These are phyloP conservation scores for Drosophila paracracens DNA, from an alignment of 2,888 invertebrate species.

Conservation along the genomic window DNA sequence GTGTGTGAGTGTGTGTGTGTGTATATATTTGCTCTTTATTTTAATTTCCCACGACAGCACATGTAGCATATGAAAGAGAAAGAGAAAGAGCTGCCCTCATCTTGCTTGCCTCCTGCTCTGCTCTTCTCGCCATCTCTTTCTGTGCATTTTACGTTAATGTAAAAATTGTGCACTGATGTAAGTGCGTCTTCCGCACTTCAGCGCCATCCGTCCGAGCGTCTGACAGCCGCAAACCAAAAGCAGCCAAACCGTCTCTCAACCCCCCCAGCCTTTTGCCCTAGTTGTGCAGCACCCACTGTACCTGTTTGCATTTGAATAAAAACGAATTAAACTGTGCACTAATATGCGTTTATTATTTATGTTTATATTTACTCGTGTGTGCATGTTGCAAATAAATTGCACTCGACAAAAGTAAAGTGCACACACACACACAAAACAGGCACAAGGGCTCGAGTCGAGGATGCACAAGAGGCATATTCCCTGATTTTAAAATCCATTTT, in stretches of 20 bases:
- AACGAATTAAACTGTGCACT: constrained; percentile 76
- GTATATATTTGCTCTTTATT: constrained; percentile 62
- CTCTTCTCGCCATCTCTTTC: constrained; percentile 16
- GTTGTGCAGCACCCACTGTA: constrained; percentile 2
- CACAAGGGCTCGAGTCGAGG: not conserved
- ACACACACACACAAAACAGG: not conserved
- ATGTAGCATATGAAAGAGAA: constrained; percentile 39
- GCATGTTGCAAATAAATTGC: constrained; percentile 72
- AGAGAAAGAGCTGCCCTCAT: constrained; percentile 16
- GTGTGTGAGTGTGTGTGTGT: constrained; percentile 28
- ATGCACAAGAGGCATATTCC: not conserved
- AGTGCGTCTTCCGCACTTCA: constrained; percentile 75
- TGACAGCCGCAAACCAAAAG: constrained; percentile 58
- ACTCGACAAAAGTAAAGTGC: constrained; percentile 51
- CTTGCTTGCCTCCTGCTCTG: not conserved
- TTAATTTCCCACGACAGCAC: constrained; percentile 74
- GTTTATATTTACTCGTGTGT: constrained; percentile 59
- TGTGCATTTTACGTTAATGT: constrained; percentile 70
- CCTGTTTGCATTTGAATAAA: constrained; percentile 67
- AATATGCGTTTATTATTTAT: constrained; percentile 79
- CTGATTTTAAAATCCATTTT: not conserved
- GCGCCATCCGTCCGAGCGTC: constrained; percentile 31
- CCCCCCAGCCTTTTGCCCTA: not conserved
- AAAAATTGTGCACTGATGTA: constrained; percentile 80
- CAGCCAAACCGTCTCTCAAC: constrained; percentile 15